These are phyloP conservation scores for Heterochromis multidens DNA, from an alignment of 2,113 vertebrate genomes.

Conservation along the genomic window DNA sequence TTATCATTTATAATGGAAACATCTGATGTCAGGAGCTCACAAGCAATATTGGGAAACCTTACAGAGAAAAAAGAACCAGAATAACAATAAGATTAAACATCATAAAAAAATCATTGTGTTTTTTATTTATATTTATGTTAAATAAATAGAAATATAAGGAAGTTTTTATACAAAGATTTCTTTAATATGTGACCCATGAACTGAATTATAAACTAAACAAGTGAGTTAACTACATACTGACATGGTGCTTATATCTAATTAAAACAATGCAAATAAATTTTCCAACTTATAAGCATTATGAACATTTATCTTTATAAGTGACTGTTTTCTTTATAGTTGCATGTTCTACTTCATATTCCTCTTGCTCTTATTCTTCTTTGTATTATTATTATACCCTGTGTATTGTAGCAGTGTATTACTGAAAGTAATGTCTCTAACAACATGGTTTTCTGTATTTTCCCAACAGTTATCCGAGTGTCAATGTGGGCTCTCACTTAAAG, in stretches of 20 bases:
- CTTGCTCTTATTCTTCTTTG: background rate
- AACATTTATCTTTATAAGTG: background rate
- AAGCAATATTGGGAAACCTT: slow-evolving; percentile 93
- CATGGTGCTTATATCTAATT: background rate
- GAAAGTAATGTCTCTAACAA: background rate
- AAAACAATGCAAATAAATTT: background rate
- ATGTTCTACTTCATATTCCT: background rate
- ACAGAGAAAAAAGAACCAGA: background rate
- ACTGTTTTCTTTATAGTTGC: background rate
- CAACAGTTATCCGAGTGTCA: background rate
- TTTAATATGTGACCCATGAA: background rate
- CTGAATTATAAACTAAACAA: background rate
- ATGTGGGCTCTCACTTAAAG: slow-evolving; percentile 85
- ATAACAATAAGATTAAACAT: too few relatives aligned
- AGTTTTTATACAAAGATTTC: background rate
- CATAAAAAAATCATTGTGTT: too few relatives aligned
- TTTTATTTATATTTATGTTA: too few relatives aligned
- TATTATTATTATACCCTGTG: too few relatives aligned
- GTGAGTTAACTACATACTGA: background rate
- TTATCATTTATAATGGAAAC: slow-evolving; percentile 93
- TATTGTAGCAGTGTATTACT: background rate
- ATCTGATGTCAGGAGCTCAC: slow-evolving; percentile 94
- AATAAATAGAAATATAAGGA: background rate
- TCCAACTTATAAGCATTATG: background rate
- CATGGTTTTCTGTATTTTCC: background rate